phyloP scores from a whole-genome alignment of 2,113 vertebrate genomes.

The Xiphorhynchus elegans region DNA sequence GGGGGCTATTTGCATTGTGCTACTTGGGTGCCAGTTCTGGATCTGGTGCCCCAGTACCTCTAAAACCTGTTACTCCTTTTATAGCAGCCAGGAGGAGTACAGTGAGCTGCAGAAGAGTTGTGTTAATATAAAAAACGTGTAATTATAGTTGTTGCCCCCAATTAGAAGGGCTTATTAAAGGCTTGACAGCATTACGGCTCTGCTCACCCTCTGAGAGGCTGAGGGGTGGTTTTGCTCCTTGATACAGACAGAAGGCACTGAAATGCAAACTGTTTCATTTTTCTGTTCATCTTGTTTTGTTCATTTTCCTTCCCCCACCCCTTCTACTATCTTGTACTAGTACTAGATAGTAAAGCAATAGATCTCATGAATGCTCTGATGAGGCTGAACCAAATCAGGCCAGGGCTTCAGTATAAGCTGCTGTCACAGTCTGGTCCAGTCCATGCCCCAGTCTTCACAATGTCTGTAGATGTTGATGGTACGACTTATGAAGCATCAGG shows the following conservation, averaged over 20 bases:
- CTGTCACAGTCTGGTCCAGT: constrained; percentile 98
- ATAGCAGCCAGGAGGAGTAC: neutral
- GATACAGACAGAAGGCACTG: neutral
- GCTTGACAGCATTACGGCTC: neutral
- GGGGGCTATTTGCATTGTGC: neutral
- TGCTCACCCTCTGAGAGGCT: neutral
- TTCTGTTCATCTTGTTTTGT: constrained; percentile 42
- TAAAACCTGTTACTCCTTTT: neutral
- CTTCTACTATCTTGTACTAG: constrained; percentile 70
- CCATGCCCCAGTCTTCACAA: constrained; percentile 98
- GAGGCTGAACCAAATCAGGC: constrained; percentile 98
- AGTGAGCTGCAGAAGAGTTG: neutral
- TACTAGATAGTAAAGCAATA: constrained; percentile 98
- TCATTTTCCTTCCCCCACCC: neutral
- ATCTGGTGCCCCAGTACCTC: neutral
- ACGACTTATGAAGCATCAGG: constrained; percentile 95
- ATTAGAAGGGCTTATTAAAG: neutral
- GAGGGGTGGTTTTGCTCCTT: neutral
- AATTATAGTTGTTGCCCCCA: neutral
- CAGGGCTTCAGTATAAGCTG: constrained; percentile 97
- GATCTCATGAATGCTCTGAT: constrained; percentile 99
- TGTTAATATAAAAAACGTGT: neutral
- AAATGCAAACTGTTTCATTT: constrained; percentile 51
- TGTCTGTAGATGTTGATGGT: constrained; percentile 97
- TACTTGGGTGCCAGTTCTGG: neutral